Evolutionary conservation across 2,113 vertebrate genomes (phyloP).

Genomic region (Orcinus orca): DNA sequence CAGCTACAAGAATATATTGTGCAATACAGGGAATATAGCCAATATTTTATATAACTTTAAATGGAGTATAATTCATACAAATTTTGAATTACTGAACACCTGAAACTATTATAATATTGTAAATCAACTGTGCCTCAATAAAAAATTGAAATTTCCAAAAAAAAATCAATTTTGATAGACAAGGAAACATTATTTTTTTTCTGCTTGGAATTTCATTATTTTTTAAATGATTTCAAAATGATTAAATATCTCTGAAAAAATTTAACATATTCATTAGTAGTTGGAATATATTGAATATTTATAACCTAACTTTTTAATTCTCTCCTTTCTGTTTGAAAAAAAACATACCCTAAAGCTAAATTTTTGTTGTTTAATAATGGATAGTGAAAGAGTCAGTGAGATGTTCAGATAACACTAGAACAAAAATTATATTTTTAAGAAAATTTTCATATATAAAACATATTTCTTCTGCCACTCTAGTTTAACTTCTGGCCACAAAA

Average conservation of each 20-base stretch:
- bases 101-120: background rate
- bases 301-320: background rate
- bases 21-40: background rate
- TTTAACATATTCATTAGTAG: background rate
- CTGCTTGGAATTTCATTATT: background rate
- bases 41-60: background rate
- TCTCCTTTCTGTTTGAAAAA: background rate
- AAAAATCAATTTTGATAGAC: background rate
- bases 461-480: background rate
- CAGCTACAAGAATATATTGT: background rate
- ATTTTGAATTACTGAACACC: background rate
- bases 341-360: background rate
- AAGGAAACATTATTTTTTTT: background rate
- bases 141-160: background rate
- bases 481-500: slow-evolving; percentile 1
- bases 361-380: background rate
- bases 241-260: background rate
- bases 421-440: background rate
- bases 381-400: background rate
- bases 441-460: background rate
- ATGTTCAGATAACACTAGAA: background rate
- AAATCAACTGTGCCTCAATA: background rate
- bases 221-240: background rate
- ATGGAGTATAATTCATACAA: background rate
- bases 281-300: background rate